phyloP scores from a whole-genome alignment of 2,888 invertebrate genomes.

The Drosophila rubida region DNA sequence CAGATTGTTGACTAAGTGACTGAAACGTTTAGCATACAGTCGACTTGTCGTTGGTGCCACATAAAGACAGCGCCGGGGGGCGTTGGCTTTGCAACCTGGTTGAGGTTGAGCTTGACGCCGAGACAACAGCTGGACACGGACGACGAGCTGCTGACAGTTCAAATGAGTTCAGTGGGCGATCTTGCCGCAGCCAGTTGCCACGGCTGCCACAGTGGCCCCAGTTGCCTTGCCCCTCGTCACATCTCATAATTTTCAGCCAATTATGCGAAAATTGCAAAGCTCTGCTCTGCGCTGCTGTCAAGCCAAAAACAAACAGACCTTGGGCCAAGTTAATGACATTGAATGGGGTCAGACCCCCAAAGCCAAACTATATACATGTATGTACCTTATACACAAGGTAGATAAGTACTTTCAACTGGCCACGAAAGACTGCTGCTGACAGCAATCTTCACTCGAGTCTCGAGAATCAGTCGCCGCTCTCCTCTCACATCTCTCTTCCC shows the following conservation, averaged over 20 bases:
- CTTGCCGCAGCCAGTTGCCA: slow-evolving; percentile 18
- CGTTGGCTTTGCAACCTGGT: slow-evolving; percentile 3
- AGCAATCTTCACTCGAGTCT: slow-evolving; percentile 57
- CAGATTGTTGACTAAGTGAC: slow-evolving; percentile 79
- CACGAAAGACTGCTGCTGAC: slow-evolving; percentile 68
- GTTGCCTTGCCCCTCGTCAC: slow-evolving; percentile 41
- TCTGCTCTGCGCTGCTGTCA: slow-evolving; percentile 25
- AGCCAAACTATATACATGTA: slow-evolving; percentile 4
- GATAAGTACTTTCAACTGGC: slow-evolving; percentile 50
- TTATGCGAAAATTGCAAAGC: slow-evolving; percentile 69
- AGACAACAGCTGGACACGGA: slow-evolving; percentile 39
- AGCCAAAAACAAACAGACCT: slow-evolving; percentile 70
- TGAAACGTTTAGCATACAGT: slow-evolving; percentile 59
- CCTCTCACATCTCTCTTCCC: slow-evolving; percentile 39
- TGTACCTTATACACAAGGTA: slow-evolving; percentile 27
- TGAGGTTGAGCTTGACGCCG: background rate
- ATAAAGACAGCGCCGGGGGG: slow-evolving; percentile 42
- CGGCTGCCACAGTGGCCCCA: slow-evolving; percentile 18
- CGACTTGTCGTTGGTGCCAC: slow-evolving; percentile 36
- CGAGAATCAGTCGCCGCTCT: slow-evolving; percentile 41
- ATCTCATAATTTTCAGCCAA: slow-evolving; percentile 71
- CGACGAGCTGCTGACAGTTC: slow-evolving; percentile 57
- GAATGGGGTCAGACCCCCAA: slow-evolving; percentile 72
- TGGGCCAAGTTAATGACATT: slow-evolving; percentile 79
- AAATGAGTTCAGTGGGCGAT: slow-evolving; percentile 52